Conservation (phyloP, 2,113 vertebrate genomes). For the Corythaixoides concolor region DNA sequence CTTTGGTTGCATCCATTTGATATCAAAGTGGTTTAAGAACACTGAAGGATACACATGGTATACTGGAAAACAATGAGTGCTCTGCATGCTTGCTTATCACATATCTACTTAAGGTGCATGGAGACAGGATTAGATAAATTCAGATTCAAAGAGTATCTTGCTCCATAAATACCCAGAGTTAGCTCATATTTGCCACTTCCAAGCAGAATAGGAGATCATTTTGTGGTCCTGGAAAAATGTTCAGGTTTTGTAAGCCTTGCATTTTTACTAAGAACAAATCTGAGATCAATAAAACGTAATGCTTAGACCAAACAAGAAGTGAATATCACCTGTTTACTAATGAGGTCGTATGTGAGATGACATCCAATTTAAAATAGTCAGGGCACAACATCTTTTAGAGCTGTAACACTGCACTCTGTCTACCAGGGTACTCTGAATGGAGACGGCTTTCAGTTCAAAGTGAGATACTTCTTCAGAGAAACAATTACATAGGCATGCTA, state of each 20-base stretch:
- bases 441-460: background rate
- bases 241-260: background rate
- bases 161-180: background rate
- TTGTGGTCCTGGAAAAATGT: background rate
- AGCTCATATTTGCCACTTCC: background rate
- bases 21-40: background rate
- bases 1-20: background rate
- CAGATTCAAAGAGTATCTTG: background rate
- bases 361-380: background rate
- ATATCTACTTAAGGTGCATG: background rate
- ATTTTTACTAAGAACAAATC: background rate
- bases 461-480: background rate
- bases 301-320: background rate
- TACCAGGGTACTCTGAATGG: background rate
- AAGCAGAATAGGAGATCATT: background rate
- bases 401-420: background rate
- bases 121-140: background rate
- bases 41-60: background rate
- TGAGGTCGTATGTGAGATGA: background rate
- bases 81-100: background rate
- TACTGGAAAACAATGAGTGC: background rate
- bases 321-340: background rate
- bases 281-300: too few relatives aligned
- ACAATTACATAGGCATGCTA: background rate
- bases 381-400: background rate